Base-by-base conservation (phyloP, 2,888 invertebrate species). In the Seladonia tumulorum region DNA sequence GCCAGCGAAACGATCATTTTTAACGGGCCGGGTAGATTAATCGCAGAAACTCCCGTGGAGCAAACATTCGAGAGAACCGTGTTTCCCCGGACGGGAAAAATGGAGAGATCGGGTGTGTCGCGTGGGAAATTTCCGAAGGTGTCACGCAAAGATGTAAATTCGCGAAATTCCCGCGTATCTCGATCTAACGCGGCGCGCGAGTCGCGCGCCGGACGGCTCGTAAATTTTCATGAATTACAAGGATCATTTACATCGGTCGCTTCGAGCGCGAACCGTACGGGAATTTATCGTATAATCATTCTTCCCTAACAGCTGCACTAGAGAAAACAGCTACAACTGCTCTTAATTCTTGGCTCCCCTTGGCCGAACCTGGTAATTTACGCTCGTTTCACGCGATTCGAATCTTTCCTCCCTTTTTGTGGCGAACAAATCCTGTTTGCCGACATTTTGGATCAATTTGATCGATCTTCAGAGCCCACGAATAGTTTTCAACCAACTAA, bases 101-200 rank as follows among this genome's bases (percentile, higher is more conserved):
- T 29, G 22, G 3, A 22, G 53, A 22, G 22, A 22, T 3, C 35
- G 35, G 35, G 35, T 35, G 8, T 2, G 53, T 49, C 66, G 49
- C 35, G 47, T 8, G 5, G 73, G 66, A 79, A 82, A 45, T 74
- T 74, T 35, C n/a, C 57, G 63, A 25, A 39, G 22, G 22, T 42
- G 75, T 79, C 82, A 79, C 82, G 82, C 75, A 35, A 75, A 75
- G 60, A 71, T 75, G 66, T 47, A 71, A 79, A 79, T 82, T 70
- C 45, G 53, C 18, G 39, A 70, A 25, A 63, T 79, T 47, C 45
- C 7, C 68, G 25, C 49, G 35, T n/a, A 49, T 63, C 81, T 47
- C 18, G 60, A 74, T 70, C 49, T 7, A 29, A 16, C 45, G 76
- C 35, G 35, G 2, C 35, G 35, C 35, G 35, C 53, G 47, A 35